Evolutionary conservation across 2,888 invertebrate species (phyloP).

Genomic region (Fabriciana adippe): DNA sequence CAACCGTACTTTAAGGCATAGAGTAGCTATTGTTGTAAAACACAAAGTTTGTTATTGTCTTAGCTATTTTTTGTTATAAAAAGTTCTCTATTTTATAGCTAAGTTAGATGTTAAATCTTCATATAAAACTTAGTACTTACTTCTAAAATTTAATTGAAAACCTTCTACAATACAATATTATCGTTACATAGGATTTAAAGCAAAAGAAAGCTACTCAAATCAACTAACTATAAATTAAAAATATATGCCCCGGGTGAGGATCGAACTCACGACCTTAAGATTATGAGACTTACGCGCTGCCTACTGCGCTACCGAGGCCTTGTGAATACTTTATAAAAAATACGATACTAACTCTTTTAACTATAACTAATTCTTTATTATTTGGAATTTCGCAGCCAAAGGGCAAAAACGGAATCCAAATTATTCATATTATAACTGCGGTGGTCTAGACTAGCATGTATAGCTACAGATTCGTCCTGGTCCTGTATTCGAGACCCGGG

Average conservation of each 20-base stretch:
- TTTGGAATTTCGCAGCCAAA: too few relatives aligned
- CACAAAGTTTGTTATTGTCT: neutral
- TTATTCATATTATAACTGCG: too few relatives aligned
- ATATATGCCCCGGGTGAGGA: constrained; percentile 89
- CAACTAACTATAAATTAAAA: constrained; percentile 16
- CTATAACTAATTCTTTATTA: too few relatives aligned
- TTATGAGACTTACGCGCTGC: constrained; percentile 95
- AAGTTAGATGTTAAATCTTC: too few relatives aligned
- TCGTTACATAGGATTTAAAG: neutral
- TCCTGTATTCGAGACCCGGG: too few relatives aligned
- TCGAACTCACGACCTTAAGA: constrained; percentile 98
- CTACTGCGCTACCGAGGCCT: constrained; percentile 92
- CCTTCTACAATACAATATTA: too few relatives aligned
- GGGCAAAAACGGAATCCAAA: too few relatives aligned
- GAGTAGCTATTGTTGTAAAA: constrained; percentile 31
- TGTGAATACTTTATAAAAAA: neutral
- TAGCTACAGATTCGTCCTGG: too few relatives aligned
- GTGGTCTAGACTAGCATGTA: too few relatives aligned
- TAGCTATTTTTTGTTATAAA: neutral
- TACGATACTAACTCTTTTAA: neutral
- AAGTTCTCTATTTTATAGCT: neutral
- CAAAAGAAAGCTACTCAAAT: neutral
- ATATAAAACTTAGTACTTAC: too few relatives aligned
- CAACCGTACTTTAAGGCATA: constrained; percentile 38
- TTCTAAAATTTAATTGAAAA: too few relatives aligned